phyloP scores from a whole-genome alignment of 2,113 vertebrate genomes.

The Empidonax traillii region DNA sequence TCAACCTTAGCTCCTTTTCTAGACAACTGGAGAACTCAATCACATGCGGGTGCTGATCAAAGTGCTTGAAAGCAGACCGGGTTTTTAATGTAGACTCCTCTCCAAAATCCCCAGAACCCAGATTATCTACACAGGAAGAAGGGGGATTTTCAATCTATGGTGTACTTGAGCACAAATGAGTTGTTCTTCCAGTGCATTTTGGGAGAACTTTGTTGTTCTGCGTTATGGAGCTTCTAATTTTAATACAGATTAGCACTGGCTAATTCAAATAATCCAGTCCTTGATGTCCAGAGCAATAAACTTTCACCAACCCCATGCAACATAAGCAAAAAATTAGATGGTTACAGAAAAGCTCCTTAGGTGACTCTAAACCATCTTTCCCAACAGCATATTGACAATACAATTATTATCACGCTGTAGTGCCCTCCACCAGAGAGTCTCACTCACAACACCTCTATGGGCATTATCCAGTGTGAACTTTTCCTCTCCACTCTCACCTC shows the following conservation, averaged over 20 bases:
- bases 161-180: neutral
- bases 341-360: neutral
- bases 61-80: neutral
- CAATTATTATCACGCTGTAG: neutral
- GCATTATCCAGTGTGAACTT: neutral
- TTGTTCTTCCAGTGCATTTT: neutral
- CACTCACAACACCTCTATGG: neutral
- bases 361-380: neutral
- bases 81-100: neutral
- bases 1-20: neutral
- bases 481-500: neutral
- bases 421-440: neutral
- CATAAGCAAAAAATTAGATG: neutral
- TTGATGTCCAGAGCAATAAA: neutral
- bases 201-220: neutral
- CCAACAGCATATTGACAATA: neutral
- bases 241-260: neutral
- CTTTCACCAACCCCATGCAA: neutral
- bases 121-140: neutral
- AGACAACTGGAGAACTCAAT: neutral
- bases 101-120: neutral
- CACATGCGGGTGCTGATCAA: neutral
- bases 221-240: neutral
- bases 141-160: neutral
- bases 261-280: neutral